Evolutionary conservation across 1,140 invertebrate genomes (phyloP), one percentile per base, ranked within the genome.

Genomic region (Liolophura sinensis): DNA sequence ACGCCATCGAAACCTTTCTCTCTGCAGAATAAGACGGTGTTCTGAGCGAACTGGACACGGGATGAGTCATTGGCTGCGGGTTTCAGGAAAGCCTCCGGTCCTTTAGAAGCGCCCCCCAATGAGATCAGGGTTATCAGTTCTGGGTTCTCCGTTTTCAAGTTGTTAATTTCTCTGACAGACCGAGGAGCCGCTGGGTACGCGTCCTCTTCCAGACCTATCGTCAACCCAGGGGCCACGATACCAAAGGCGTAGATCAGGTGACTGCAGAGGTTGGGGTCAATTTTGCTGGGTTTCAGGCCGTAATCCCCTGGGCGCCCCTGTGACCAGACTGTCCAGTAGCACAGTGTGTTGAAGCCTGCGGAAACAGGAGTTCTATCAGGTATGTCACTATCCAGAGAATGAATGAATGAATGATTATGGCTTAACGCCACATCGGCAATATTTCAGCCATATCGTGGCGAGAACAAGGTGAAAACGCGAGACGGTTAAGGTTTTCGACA

Each of bases 251-350:
- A 97, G 27, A 98, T 91, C 20, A 98, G 86, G 82, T 97, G 95
- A 0, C 94, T 97, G 81, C 96, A 98, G 0, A 97, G 89, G 25
- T 72, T 76, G 0, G 94, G 86, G 79, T 97, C 92, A 15, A 98
- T 90, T 78, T 96, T 91, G 69, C 94, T 92, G 0, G 95, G 93
- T 55, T 88, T 88, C 83, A 96, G 97, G 81, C 91, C 91, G 11
- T 94, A 94, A 25, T 89, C 87, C 52, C 92, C 92, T 0, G 93
- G 91, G 56, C 95, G 87, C 79, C 95, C 96, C 66, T 92, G 89
- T 0, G 95, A 94, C 95, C 95, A 97, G 72, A 92, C 96, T 1
- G 96, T 96, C 80, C 94, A 88, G 79, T 97, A 98, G 81, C 96
- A 98, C 71, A 97, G 31, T 40, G 31, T 40, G 31, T 40, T 40